Conservation (phyloP, 35 echinoderm and acorn worm genomes). For the Hemicentrotus pulcherrimus region DNA sequence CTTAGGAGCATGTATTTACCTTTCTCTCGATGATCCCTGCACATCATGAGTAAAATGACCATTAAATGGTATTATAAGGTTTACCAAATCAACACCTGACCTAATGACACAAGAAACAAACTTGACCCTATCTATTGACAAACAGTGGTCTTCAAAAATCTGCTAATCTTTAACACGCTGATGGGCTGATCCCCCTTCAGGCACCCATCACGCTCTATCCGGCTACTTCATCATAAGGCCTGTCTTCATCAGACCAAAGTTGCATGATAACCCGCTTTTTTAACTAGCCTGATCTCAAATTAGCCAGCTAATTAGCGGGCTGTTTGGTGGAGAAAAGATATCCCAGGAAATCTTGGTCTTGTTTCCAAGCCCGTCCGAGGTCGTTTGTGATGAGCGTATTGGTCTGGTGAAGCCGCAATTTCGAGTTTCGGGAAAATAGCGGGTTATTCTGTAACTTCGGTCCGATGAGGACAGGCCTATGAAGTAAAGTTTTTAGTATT, state of each 20-base stretch:
- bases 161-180: neutral
- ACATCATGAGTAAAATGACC: neutral
- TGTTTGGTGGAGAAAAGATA: too few relatives aligned
- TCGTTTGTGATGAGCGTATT: too few relatives aligned
- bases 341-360: too few relatives aligned
- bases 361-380: too few relatives aligned
- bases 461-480: too few relatives aligned
- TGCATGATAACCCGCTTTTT: too few relatives aligned
- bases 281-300: too few relatives aligned
- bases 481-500: neutral
- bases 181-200: neutral
- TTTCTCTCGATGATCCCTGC: neutral
- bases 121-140: slow-evolving; percentile 10
- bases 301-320: too few relatives aligned
- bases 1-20: neutral
- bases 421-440: too few relatives aligned
- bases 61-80: neutral
- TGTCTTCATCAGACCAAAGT: too few relatives aligned
- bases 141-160: neutral
- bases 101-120: neutral
- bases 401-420: too few relatives aligned
- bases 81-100: neutral
- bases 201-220: neutral
- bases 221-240: neutral
- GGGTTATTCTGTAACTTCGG: too few relatives aligned